Percentiles rank a stretch among this genome's conserved stretches.
phyloP scores from a whole-genome alignment of 2,113 vertebrate genomes.

The Prolemur simus region DNA sequence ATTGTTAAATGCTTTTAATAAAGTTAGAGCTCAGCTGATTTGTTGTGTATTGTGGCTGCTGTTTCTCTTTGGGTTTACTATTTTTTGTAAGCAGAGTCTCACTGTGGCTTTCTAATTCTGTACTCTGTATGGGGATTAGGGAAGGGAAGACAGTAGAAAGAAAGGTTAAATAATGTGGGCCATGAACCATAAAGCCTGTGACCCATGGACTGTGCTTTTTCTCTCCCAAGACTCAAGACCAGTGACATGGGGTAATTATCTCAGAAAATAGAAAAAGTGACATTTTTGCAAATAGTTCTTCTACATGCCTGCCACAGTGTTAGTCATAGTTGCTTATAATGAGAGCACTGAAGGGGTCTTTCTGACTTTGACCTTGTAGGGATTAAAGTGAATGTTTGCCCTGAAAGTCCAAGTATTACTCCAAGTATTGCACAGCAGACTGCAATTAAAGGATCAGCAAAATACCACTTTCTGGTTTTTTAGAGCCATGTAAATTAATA shows the following conservation, averaged over 20 bases:
- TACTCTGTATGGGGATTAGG: background rate
- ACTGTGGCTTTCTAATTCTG: background rate
- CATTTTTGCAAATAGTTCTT: background rate
- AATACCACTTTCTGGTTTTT: background rate
- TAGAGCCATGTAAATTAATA: background rate
- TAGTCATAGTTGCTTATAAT: background rate
- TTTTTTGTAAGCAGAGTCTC: background rate
- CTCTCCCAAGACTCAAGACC: background rate
- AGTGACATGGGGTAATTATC: background rate
- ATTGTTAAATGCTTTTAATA: constrained; percentile 7
- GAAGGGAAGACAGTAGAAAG: background rate
- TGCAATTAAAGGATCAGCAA: background rate
- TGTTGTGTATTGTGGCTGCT: background rate
- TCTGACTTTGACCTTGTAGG: background rate
- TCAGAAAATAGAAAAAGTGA: background rate
- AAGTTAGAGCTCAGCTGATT: background rate
- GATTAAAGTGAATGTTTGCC: background rate
- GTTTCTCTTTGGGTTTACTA: background rate
- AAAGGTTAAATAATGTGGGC: background rate
- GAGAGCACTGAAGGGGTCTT: background rate
- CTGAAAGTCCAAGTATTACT: background rate
- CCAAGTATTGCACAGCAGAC: background rate
- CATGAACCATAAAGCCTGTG: background rate
- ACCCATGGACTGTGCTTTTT: background rate
- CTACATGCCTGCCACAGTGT: background rate